phyloP scores from a whole-genome alignment of 2,797 vertebrate genomes.

The Carcharodon carcharias region DNA sequence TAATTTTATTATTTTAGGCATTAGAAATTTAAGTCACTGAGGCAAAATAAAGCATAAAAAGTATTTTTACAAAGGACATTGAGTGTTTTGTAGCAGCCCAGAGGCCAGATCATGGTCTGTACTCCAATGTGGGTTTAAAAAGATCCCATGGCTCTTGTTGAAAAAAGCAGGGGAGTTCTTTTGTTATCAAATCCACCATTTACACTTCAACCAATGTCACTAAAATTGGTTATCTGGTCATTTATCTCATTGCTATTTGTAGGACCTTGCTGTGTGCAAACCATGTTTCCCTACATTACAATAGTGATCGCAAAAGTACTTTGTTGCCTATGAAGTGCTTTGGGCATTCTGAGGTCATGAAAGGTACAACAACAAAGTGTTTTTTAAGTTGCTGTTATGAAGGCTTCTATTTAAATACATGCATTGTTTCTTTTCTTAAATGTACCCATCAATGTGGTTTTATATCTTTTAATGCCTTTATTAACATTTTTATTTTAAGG shows the following conservation, averaged over 20 bases:
- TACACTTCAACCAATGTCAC: not conserved
- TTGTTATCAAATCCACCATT: not conserved
- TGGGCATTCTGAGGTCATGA: not conserved
- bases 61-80: not conserved
- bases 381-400: not conserved
- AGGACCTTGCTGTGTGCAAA: not conserved
- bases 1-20: not conserved
- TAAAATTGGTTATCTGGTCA: not conserved
- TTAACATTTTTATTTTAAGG: not conserved
- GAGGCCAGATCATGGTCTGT: not conserved
- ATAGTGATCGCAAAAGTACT: not conserved
- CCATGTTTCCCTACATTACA: not conserved
- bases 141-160: not conserved
- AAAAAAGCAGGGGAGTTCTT: not conserved
- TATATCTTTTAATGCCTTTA: not conserved
- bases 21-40: not conserved
- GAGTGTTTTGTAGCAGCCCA: not conserved
- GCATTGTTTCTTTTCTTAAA: not conserved
- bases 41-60: not conserved
- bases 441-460: not conserved
- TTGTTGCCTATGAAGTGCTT: not conserved
- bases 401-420: not conserved
- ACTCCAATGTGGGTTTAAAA: not conserved
- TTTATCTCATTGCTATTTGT: not conserved
- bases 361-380: too few relatives aligned